Conservation (phyloP, 2,888 invertebrate species). For the Luperina nickerlii region DNA sequence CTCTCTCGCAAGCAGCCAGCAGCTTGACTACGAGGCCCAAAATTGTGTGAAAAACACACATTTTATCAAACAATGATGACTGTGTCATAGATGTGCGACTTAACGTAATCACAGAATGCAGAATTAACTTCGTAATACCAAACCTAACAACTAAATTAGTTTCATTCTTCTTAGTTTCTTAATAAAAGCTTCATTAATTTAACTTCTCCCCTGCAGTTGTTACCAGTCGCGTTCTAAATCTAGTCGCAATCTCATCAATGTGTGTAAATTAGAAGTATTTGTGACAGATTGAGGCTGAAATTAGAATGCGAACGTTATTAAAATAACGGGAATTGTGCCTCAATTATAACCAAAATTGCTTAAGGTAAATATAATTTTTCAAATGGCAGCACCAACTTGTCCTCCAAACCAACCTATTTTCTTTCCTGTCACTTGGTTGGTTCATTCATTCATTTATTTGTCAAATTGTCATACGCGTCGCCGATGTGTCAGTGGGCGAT, state of each 20-base stretch:
- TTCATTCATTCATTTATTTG: conserved; percentile 70
- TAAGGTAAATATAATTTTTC: conserved; percentile 27
- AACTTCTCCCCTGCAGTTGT: not conserved
- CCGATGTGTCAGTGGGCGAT: conserved; percentile 87
- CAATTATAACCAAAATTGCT: not conserved
- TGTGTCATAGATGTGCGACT: not conserved
- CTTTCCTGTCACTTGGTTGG: conserved; percentile 57
- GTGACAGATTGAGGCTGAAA: not conserved
- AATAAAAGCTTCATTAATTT: not conserved
- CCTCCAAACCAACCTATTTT: conserved; percentile 58
- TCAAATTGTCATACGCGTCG: conserved; percentile 88
- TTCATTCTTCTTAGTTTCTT: not conserved
- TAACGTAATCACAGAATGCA: not conserved
- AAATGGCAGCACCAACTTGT: conserved; percentile 51
- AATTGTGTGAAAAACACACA: not conserved
- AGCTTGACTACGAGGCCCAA: too few species aligned
- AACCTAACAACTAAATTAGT: not conserved
- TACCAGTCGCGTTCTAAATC: not conserved
- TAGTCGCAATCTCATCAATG: not conserved
- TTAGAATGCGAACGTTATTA: not conserved
- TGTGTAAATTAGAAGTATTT: not conserved
- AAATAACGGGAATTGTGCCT: not conserved
- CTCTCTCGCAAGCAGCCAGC: too few species aligned
- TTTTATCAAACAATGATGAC: not conserved
- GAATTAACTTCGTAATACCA: not conserved